Evolutionary conservation across 2,888 invertebrate genomes (phyloP).

Genomic region (Sarcophaga subvicina): DNA sequence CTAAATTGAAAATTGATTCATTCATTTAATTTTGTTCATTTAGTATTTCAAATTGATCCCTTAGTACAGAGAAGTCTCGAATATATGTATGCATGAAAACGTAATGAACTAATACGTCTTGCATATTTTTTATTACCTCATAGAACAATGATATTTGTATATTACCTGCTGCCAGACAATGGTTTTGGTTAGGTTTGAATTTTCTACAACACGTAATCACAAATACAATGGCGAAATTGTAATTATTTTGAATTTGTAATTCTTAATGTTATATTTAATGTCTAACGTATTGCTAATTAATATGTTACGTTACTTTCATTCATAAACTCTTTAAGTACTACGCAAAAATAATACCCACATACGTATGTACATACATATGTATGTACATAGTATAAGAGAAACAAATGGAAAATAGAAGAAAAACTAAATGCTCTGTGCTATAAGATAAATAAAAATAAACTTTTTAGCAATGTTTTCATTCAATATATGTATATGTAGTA

Average conservation of each 20-base stretch:
- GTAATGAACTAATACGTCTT: no score
- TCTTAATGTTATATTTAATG: no score
- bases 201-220: no score
- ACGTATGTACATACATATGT: not conserved
- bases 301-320: slow-evolving; percentile 32
- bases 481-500: not conserved
- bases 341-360: not conserved
- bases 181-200: no score
- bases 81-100: no score
- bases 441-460: slow-evolving; percentile 20
- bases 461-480: not conserved
- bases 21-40: no score
- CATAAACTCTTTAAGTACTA: slow-evolving; percentile 23
- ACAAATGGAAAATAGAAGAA: not conserved
- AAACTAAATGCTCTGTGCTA: not conserved
- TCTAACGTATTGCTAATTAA: not conserved
- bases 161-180: no score
- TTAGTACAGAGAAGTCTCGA: no score
- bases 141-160: no score
- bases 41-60: no score
- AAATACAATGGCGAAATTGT: not conserved
- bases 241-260: not conserved
- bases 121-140: no score
- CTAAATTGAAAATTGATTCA: no score
- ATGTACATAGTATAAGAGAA: not conserved